These are phyloP conservation scores for Phoenoteleia sp. DNA, from an alignment of 2,888 invertebrate species.

Conservation along the genomic window DNA sequence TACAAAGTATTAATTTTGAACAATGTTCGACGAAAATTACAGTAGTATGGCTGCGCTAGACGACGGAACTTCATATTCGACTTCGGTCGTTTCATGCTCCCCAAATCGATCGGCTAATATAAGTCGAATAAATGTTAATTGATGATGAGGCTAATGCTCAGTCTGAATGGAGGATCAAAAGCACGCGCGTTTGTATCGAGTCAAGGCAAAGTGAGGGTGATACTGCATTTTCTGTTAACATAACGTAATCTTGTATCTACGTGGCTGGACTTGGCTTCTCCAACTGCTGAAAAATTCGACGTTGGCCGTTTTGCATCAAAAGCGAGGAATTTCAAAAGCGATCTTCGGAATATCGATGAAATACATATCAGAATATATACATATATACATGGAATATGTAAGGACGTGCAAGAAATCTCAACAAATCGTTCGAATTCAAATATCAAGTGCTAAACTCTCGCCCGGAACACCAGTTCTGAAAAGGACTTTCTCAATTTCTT, in stretches of 20 bases:
- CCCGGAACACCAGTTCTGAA: constrained; percentile 47
- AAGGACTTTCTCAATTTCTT: constrained; percentile 50
- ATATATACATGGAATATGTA: constrained; percentile 71
- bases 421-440: constrained; percentile 72
- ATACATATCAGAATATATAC: constrained; percentile 62
- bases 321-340: constrained; percentile 70
- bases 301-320: constrained; percentile 69
- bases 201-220: constrained; percentile 10
- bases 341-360: constrained; percentile 73
- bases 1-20: constrained; percentile 25
- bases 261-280: constrained; percentile 61
- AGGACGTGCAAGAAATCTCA: constrained; percentile 68
- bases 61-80: too few species aligned
- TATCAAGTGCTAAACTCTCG: constrained; percentile 59
- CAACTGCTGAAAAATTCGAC: constrained; percentile 68
- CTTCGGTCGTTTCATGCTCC: too few species aligned
- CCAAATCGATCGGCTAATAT: too few species aligned
- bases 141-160: not conserved
- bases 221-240: constrained; percentile 59
- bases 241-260: constrained; percentile 63
- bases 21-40: constrained; percentile 1
- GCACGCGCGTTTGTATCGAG: not conserved
- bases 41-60: not conserved
- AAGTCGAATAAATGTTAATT: constrained; percentile 2
- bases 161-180: too few species aligned